Percentiles rank a stretch among this genome's conserved stretches.
These are phyloP conservation scores for Griposia aprilina DNA, from an alignment of 2,888 invertebrate species.

Conservation along the genomic window DNA sequence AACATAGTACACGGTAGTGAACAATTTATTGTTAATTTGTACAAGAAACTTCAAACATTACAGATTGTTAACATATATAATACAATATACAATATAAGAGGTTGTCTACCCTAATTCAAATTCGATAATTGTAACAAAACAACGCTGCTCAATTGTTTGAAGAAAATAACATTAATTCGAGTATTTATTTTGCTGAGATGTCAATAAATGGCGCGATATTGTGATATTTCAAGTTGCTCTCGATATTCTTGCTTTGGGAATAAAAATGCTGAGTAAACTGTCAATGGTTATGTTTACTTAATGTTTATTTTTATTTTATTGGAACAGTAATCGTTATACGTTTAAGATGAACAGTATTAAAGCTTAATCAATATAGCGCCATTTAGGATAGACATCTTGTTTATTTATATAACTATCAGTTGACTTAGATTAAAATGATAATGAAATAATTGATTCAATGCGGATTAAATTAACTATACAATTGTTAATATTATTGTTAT, in stretches of 20 bases:
- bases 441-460: constrained; percentile 40
- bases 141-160: constrained; percentile 41
- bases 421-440: constrained; percentile 35
- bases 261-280: constrained; percentile 17
- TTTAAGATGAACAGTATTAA: constrained; percentile 29
- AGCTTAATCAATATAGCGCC: constrained; percentile 21
- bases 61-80: not conserved
- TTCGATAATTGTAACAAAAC: constrained; percentile 5
- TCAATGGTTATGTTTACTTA: not conserved
- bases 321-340: constrained; percentile 1
- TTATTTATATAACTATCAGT: constrained; percentile 13
- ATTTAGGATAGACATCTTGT: constrained; percentile 27
- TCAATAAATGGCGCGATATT: constrained; percentile 42
- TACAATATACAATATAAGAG: not conserved
- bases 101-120: constrained; percentile 12
- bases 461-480: constrained; percentile 40
- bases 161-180: constrained; percentile 20
- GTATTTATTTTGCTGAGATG: constrained; percentile 44
- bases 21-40: constrained; percentile 35
- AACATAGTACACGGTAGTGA: constrained; percentile 40
- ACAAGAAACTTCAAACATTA: constrained; percentile 12
- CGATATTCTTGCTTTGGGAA: constrained; percentile 2
- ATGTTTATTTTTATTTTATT: not conserved
- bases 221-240: constrained; percentile 8
- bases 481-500: constrained; percentile 60